Evolutionary conservation across 2,888 invertebrate genomes (phyloP), one percentile per base, ranked within the genome.

Genomic region (Zele albiditarsus): DNA sequence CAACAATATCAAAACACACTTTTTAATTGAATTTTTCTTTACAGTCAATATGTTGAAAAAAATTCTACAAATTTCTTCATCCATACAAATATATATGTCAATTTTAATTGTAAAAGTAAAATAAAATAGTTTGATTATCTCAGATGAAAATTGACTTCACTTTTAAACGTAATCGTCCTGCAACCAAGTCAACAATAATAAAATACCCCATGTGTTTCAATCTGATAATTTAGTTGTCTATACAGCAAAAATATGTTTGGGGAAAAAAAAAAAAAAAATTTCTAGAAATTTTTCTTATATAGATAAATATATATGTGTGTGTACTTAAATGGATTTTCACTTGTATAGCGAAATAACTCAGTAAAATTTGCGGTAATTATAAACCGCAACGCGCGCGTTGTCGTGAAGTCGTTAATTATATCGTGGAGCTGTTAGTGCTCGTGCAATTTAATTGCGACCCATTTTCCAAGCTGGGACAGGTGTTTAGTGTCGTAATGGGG

Each of bases 351-450:
- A 67, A 67, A 67, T 46, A 49, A 25, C 46, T 67, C n/a, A 25
- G n/a, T 42, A n/a, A 49, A 42, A 67, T 67, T 67, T 67, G 66
- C 66, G 28, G 66, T 49, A 46, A 63, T 63, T 63, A 63, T 63
- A 28, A 63, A 63, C 28, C 33, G 63, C 33, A 63, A 31, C 1
- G 20, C 16, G 33, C n/a, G 28, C 60, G 31, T 23, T 25, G 25
- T 70, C 79, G 80, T 78, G 79, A 80, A 80, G 81, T 82, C 83
- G 82, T 82, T 84, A 83, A 83, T 83, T 84, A 84, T 82, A 80
- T 68, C 27, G 78, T 79, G 42, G 38, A 70, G 69, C 53, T 58
- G 31, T 70, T 71, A 66, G 28, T 66, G 74, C 53, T 60, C 28
- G 66, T 71, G 74, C 73, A 20, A 71, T 79, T 77, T 80, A 78